Evolutionary conservation across 1,140 invertebrate species (phyloP), one percentile per base, ranked within the genome.

Genomic region (Atta texana): DNA sequence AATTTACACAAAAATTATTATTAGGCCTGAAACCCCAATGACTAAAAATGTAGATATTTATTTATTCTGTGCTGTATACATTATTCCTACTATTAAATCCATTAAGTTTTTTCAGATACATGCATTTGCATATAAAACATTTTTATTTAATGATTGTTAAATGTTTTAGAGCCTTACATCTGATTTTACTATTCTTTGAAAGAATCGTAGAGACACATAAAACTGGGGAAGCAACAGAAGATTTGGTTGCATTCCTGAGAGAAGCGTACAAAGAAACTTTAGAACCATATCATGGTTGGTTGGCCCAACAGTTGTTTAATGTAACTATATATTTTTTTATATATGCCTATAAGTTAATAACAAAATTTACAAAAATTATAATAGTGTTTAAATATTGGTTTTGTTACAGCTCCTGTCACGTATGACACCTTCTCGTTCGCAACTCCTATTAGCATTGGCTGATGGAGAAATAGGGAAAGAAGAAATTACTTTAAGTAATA

Each of bases 281-380:
- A 57, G 96, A 97, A 92, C 95, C 95, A 53, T 96, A 96, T 92
- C 97, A 97, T 89, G 96, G 96, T 72, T 97, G 97, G 96, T 94
- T 97, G 91, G 96, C 96, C 14, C 96, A 96, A 91, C 96, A 97
- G 93, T 92, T 97, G 18, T 97, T 97, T 93, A 92, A 93, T 85
- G 97, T 97, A 96, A 94, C 95, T 94, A 44, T 10, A 8, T 6
- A 28, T 68, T 66, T 28, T 34, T 6, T 10, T 39, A 3, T 53
- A 24, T 64, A 16, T 10, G 2, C 12, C 21, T n/a, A 2, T 28
- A 44, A 5, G 1, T 57, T 68, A 10, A 39, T 12, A 24, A 53
- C 3, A 24, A 24, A 24, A 24, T 24, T 51, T 34, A 3, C 21
- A 39, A 51, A 72, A 74, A 49, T 74, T 6, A 57, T 55, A 12